A percentile compares a stretch with the other conserved stretches of the same genome.
phyloP scores from a whole-genome alignment of 2,797 vertebrate species.

The Lagorchestes hirsutus region DNA sequence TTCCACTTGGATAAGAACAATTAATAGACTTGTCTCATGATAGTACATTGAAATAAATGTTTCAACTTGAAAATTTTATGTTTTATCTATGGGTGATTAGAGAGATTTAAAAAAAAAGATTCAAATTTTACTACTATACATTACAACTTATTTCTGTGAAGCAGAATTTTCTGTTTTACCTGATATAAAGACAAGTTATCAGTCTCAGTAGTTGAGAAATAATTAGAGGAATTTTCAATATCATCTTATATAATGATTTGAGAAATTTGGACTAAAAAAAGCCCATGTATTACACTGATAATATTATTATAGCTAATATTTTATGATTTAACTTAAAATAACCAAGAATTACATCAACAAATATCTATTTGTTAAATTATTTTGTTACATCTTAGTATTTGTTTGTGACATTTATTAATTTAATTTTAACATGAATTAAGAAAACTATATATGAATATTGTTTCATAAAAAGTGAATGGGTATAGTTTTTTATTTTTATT shows the following conservation, averaged over 20 bases:
- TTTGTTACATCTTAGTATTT: background rate
- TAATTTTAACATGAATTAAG: background rate
- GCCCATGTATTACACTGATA: background rate
- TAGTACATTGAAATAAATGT: background rate
- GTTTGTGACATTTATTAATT: background rate
- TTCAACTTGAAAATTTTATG: background rate
- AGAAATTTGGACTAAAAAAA: background rate
- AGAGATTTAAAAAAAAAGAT: background rate
- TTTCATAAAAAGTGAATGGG: background rate
- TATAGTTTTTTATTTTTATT: background rate
- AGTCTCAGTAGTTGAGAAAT: background rate
- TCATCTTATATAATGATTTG: background rate
- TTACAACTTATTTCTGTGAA: background rate
- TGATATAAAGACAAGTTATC: background rate
- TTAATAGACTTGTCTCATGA: background rate
- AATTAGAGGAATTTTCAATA: background rate
- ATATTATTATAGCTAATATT: background rate
- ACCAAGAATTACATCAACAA: background rate
- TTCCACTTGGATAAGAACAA: background rate
- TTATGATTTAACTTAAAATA: background rate
- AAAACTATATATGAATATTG: background rate
- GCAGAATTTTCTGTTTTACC: background rate
- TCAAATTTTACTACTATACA: background rate
- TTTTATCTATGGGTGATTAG: background rate
- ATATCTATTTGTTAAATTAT: background rate